Conservation (phyloP, 92 coral and sea anemone genomes). For the Phenganax marumi region DNA sequence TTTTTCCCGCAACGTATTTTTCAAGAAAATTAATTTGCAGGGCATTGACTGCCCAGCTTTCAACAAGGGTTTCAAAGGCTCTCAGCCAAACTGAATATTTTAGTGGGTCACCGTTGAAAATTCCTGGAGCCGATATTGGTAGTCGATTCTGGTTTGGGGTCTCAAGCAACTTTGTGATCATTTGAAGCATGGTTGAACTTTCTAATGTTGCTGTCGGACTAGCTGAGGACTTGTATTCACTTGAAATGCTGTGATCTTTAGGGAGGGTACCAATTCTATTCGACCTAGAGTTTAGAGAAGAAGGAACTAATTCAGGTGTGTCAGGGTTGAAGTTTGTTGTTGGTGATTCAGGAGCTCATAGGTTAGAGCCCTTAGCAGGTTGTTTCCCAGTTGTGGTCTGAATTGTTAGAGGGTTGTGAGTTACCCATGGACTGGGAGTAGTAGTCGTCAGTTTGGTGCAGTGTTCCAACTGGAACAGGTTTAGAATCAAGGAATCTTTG, state of each 20-base stretch:
- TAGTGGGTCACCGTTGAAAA: constrained; percentile 58
- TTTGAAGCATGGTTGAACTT: not conserved
- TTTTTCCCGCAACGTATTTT: constrained; percentile 58
- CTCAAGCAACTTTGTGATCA: constrained; percentile 37
- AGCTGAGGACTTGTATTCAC: not conserved
- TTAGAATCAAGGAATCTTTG: constrained; percentile 1
- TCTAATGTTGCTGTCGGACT: not conserved
- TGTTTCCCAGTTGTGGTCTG: too few species aligned
- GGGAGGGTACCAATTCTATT: not conserved
- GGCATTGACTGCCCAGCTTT: constrained; percentile 50
- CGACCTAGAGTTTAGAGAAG: too few species aligned
- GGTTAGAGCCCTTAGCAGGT: too few species aligned
- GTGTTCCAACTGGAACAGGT: not conserved
- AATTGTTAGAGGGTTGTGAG: not conserved
- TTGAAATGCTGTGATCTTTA: not conserved
- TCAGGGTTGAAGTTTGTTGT: too few species aligned
- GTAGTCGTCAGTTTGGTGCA: not conserved
- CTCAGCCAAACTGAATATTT: constrained; percentile 58
- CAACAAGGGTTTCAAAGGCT: constrained; percentile 58
- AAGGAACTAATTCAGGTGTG: too few species aligned
- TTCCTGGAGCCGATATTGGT: constrained; percentile 56
- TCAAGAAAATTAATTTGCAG: constrained; percentile 53
- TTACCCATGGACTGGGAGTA: not conserved
- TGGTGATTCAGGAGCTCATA: too few species aligned
- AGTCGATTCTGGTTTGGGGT: constrained; percentile 42